Evolutionary conservation across 2,797 vertebrate genomes (phyloP).

Genomic region (Anisognathus igniventris): DNA sequence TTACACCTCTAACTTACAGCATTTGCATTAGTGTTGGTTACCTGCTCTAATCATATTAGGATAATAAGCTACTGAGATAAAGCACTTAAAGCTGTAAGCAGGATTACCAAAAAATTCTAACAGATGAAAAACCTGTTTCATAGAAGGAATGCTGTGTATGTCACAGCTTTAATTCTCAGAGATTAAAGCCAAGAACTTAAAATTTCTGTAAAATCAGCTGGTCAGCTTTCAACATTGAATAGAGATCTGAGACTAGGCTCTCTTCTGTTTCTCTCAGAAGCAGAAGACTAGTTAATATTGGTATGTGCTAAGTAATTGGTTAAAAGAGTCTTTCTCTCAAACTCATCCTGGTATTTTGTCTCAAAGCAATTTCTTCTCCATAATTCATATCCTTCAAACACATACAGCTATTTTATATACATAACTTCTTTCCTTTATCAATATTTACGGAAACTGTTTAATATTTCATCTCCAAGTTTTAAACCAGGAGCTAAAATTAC

Average conservation of each 20-base stretch:
- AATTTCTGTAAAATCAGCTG: background rate
- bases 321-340: background rate
- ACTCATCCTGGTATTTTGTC: background rate
- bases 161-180: background rate
- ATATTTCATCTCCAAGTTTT: background rate
- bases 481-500: background rate
- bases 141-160: background rate
- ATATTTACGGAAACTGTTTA: background rate
- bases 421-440: background rate
- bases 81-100: background rate
- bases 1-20: background rate
- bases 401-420: background rate
- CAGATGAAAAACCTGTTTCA: background rate
- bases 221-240: background rate
- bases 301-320: background rate
- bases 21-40: background rate
- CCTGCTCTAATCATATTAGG: background rate
- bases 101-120: background rate
- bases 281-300: background rate
- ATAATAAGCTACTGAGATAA: background rate
- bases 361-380: background rate
- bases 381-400: background rate
- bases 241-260: background rate
- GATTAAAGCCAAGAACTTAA: background rate
- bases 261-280: background rate